Base-by-base conservation (phyloP, 2,888 invertebrate species). In the Oxyscelio sp. region DNA sequence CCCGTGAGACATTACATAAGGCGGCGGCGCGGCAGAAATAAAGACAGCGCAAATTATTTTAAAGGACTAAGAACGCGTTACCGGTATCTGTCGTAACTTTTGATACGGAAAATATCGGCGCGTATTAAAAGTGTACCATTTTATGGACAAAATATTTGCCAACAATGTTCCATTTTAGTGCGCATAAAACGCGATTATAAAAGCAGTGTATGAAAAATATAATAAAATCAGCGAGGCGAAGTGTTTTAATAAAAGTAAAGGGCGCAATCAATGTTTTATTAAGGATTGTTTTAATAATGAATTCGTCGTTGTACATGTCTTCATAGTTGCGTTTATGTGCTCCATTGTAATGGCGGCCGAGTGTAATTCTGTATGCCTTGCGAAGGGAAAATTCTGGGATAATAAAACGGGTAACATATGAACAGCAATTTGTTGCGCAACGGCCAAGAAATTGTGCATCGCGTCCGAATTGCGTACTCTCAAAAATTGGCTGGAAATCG, bases 51-150 rank as follows among this genome's bases (percentile, higher is more conserved):
- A 34, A 59, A 71, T 71, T 71, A 50, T 50, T 71, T 50, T 48
- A 59, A 50, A 71, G 8, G 48, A 48, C 50, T 40, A n/a, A 58
- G 34, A 17, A 34, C 54, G 11, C 22, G 56, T 63, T 74, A n/a
- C 45, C n/a, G 54, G 43, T 43, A 19, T 22, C 22, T 24, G 63
- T 43, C 56, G 52, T 75, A 56, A 74, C 38, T 75, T 52, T 75
- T 45, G 65, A 43, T 56, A 43, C 58, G 27, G 21, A 65, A 66
- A 48, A 40, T 58, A 74, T 74, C 74, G 22, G n/a, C 75, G 45
- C 48, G 43, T 54, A 65, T 75, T 65, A 65, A 75, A 75, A n/a
- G n/a, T n/a, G n/a, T n/a, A 65, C 45, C 24, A 74, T 74, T 74
- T 63, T 74, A 74, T 56, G 74, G 27, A 45, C 54, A 5, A 54